Percentiles rank a stretch among this genome's conserved stretches.
Evolutionary conservation across 2,888 invertebrate genomes (phyloP).

Genomic region (Morinoia aosen): DNA sequence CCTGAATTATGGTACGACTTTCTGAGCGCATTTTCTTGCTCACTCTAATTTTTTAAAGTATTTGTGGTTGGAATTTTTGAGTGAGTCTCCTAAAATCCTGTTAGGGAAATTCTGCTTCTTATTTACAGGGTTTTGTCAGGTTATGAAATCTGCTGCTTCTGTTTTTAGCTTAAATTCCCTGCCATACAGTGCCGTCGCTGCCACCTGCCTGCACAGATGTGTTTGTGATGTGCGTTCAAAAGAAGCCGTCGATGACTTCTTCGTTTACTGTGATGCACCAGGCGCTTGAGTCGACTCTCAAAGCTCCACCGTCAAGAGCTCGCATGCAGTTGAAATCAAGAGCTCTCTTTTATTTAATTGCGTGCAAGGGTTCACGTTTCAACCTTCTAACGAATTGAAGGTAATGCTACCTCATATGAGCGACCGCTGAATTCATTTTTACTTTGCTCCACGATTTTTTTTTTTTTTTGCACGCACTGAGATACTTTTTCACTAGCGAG

Average conservation of each 20-base stretch:
- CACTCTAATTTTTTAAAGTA: background rate
- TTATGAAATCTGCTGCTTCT: background rate
- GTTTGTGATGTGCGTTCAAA: background rate
- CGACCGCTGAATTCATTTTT: no score
- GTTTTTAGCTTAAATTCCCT: background rate
- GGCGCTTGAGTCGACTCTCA: background rate
- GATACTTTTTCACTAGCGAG: no score
- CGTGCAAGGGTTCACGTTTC: background rate
- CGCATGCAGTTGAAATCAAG: background rate
- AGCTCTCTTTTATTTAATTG: background rate
- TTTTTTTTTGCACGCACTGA: no score
- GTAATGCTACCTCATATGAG: no score
- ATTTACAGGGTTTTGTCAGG: background rate
- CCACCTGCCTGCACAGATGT: background rate
- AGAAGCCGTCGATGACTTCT: background rate
- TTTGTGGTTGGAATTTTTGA: background rate
- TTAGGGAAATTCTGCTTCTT: background rate
- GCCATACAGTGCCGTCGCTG: background rate
- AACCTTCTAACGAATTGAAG: no score
- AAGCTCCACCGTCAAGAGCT: background rate
- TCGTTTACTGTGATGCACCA: background rate
- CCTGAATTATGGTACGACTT: background rate
- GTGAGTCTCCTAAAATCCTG: no score
- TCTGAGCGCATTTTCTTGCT: background rate
- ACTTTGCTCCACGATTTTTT: no score